Conservation (phyloP, 2,113 vertebrate genomes). For the Hydropotes inermis region DNA sequence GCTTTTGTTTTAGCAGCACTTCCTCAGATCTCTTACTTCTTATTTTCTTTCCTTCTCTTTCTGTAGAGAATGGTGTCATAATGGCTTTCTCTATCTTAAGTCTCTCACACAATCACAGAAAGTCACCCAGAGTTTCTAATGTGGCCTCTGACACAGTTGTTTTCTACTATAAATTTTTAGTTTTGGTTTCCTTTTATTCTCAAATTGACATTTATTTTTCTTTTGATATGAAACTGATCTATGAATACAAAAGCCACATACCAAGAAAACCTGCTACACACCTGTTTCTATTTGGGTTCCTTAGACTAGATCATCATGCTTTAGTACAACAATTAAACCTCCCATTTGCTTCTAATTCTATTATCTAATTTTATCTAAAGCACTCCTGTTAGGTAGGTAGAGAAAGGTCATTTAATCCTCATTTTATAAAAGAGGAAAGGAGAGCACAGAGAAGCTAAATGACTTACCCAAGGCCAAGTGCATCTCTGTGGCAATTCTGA, state of each 20-base stretch:
- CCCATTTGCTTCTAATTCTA: not conserved
- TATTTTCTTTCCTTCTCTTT: not conserved
- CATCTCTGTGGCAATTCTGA: constrained; percentile 1
- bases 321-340: not conserved
- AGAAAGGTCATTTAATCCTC: constrained; percentile 31
- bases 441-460: constrained; percentile 24
- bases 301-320: not conserved
- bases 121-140: not conserved
- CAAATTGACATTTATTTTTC: not conserved
- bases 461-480: not conserved
- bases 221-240: not conserved
- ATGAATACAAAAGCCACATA: not conserved
- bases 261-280: not conserved
- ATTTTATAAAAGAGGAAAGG: constrained; percentile 20
- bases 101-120: not conserved
- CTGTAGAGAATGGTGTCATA: not conserved
- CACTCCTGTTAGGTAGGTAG: not conserved
- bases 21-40: not conserved
- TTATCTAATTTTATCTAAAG: constrained; percentile 40
- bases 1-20: not conserved
- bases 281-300: not conserved
- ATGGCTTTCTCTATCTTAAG: not conserved
- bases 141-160: not conserved
- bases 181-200: not conserved
- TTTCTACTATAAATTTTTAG: not conserved